phyloP scores from a whole-genome alignment of 1,140 invertebrate genomes.

The Lordiphosa stackelbergi region DNA sequence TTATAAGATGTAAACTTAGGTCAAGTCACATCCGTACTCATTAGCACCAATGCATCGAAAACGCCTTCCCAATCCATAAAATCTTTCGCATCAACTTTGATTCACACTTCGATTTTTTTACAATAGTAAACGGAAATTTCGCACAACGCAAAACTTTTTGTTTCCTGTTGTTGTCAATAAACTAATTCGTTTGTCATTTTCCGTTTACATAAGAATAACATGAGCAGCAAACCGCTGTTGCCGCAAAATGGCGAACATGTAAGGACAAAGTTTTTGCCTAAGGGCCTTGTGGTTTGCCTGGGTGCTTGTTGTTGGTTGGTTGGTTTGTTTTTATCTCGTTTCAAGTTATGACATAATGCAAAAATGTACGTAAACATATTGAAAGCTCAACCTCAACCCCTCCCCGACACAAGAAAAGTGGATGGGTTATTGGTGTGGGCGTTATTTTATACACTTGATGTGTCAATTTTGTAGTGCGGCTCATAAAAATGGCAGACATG shows the following conservation, averaged over 20 bases:
- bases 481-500: constrained; percentile 59
- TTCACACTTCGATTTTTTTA: constrained; percentile 33
- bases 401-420: not conserved
- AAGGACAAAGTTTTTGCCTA: constrained; percentile 65
- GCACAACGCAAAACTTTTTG: constrained; percentile 57
- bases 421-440: constrained; percentile 17
- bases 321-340: constrained; percentile 59
- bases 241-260: constrained; percentile 59
- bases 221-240: constrained; percentile 23
- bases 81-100: constrained; percentile 27
- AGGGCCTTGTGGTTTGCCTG: constrained; percentile 41
- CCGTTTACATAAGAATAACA: constrained; percentile 65
- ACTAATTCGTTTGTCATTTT: constrained; percentile 75
- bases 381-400: constrained; percentile 37
- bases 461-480: constrained; percentile 55
- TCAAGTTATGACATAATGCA: constrained; percentile 59
- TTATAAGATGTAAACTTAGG: constrained; percentile 1
- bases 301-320: constrained; percentile 44
- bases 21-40: constrained; percentile 42
- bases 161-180: constrained; percentile 73
- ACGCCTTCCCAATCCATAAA: constrained; percentile 5
- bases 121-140: constrained; percentile 67
- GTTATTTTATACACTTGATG: constrained; percentile 45
- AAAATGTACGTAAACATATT: constrained; percentile 69
- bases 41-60: constrained; percentile 39